Conservation (phyloP, 2,797 vertebrate species). For the Neosilurus mollespiculum region DNA sequence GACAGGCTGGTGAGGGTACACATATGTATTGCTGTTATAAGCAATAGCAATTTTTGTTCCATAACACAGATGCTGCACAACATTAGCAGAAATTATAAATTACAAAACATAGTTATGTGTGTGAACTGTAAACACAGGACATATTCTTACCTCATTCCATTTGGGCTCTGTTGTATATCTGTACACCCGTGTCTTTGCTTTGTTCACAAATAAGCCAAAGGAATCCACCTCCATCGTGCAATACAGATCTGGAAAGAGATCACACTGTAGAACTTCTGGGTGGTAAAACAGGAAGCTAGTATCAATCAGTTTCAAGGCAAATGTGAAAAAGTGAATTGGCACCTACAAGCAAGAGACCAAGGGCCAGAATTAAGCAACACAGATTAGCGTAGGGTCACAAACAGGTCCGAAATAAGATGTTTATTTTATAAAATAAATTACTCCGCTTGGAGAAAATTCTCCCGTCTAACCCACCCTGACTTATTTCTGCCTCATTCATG, state of each 20-base stretch:
- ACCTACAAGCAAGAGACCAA: background rate
- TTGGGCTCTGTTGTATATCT: conserved; percentile 95
- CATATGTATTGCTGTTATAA: background rate
- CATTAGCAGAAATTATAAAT: background rate
- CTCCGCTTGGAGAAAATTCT: too few species aligned
- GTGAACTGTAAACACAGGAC: background rate
- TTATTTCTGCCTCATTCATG: too few species aligned
- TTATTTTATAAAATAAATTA: too few species aligned
- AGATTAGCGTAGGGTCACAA: too few species aligned
- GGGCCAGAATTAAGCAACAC: too few species aligned
- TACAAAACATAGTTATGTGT: background rate
- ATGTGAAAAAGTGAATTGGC: background rate
- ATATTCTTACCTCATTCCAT: conserved; percentile 89
- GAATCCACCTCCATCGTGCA: conserved; percentile 97
- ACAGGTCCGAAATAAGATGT: too few species aligned
- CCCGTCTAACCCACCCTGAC: too few species aligned
- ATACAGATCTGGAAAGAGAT: conserved; percentile 82
- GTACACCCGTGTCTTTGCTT: conserved; percentile 96
- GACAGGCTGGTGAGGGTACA: background rate
- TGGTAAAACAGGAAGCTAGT: background rate
- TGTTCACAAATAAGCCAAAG: conserved; percentile 96
- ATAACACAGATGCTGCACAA: background rate
- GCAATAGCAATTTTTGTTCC: background rate
- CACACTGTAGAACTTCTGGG: background rate
- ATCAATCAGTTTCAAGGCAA: background rate